Conservation (phyloP, 1,140 invertebrate genomes). For the Drosophila orena region DNA sequence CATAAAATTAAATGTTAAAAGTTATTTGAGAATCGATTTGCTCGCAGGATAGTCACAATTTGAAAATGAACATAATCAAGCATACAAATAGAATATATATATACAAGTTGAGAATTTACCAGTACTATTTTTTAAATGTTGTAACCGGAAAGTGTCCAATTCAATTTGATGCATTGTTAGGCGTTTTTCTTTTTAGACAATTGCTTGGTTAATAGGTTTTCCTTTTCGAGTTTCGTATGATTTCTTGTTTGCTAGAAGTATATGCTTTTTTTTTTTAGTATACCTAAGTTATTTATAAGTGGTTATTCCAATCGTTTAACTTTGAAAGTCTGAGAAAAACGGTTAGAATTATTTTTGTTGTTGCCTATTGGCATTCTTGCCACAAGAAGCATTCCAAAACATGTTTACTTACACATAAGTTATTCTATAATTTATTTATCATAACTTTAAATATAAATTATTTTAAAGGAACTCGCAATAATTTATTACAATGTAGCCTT, state of each 20-base stretch:
- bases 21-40: conserved; percentile 48
- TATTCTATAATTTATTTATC: conserved; percentile 5
- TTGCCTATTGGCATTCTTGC: conserved; percentile 9
- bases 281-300: conserved; percentile 29
- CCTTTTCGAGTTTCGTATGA: conserved; percentile 10
- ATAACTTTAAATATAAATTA: conserved; percentile 4
- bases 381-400: conserved; percentile 11
- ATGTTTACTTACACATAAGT: not conserved
- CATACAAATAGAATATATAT: conserved; percentile 23
- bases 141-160: conserved; percentile 1
- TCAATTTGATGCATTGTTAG: conserved; percentile 4
- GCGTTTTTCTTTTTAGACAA: not conserved
- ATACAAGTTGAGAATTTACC: conserved; percentile 29
- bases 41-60: conserved; percentile 44
- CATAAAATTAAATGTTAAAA: conserved; percentile 50
- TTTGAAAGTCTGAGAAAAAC: conserved; percentile 28
- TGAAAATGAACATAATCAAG: conserved; percentile 57
- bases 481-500: conserved; percentile 35
- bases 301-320: conserved; percentile 20
- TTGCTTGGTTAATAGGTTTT: conserved; percentile 12
- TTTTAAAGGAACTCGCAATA: conserved; percentile 24
- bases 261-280: conserved; percentile 4
- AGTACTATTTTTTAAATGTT: conserved; percentile 32
- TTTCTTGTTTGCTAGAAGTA: conserved; percentile 19
- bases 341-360: conserved; percentile 10